These are phyloP conservation scores for Leptinotarsa defecta DNA, from an alignment of 1,140 invertebrate genomes.

Conservation along the genomic window DNA sequence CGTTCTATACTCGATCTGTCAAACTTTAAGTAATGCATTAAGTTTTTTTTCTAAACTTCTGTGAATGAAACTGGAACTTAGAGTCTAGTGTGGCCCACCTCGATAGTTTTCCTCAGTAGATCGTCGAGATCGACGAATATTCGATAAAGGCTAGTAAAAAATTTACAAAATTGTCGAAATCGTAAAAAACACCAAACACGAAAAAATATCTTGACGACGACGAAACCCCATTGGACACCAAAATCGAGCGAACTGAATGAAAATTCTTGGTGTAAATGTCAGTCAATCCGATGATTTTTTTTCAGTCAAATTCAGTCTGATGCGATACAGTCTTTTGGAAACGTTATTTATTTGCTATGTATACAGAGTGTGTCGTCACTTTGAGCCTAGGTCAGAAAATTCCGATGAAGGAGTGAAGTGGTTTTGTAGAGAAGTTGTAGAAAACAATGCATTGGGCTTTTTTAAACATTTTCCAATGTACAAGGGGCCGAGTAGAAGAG, in stretches of 20 bases:
- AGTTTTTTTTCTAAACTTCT: too few species aligned
- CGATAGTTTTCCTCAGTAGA: background rate
- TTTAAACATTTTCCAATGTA: too few species aligned
- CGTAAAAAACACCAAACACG: conserved; percentile 41
- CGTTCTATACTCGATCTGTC: too few species aligned
- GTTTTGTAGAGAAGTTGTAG: too few species aligned
- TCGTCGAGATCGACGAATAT: background rate
- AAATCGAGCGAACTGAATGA: conserved; percentile 33
- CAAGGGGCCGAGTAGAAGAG: too few species aligned
- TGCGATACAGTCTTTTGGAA: conserved; percentile 44
- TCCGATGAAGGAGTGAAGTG: too few species aligned
- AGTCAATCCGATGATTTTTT: conserved; percentile 45
- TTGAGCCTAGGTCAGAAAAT: background rate
- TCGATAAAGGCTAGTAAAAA: conserved; percentile 33
- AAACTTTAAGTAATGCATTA: too few species aligned
- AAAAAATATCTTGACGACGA: conserved; percentile 28
- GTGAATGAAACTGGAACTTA: too few species aligned
- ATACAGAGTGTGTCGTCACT: background rate
- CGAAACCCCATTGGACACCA: conserved; percentile 41
- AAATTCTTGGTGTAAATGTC: conserved; percentile 47
- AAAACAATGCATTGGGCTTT: too few species aligned
- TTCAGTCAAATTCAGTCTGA: conserved; percentile 49
- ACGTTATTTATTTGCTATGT: conserved; percentile 33
- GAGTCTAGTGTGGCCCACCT: background rate
- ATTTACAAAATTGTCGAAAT: conserved; percentile 37